Evolutionary conservation across 2,113 vertebrate species (phyloP), one percentile per base, ranked within the genome.

Genomic region (Carlito syrichta): DNA sequence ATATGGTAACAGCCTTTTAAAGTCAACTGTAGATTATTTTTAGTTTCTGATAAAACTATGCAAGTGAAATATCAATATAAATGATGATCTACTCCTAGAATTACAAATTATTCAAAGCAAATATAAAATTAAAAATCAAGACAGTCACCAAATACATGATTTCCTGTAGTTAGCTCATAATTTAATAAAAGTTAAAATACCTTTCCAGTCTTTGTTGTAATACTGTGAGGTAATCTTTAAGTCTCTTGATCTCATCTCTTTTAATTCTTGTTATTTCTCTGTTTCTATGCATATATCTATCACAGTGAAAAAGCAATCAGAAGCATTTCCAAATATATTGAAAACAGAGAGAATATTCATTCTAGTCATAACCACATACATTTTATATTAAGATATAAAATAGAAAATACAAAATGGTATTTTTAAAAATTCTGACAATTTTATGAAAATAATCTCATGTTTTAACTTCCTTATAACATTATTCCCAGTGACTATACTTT

Each of bases 231-330:
- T 99, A 99, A 96, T 99, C 99, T 97, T 99, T 99, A 60, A 99
- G 99, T 97, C 99, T 99, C 97, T 99, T 99, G 98, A 99, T 99
- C 98, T 99, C 99, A 98, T 99, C 99, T 48, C 99, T 98, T 98
- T 99, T 99, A 98, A 99, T 99, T 98, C 99, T 99, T 95, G 99
- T 99, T 98, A 99, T 99, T 97, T 99, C 99, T 98, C 99, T 98
- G 98, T 99, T 99, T 99, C 99, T 99, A 98, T 99, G 99, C 99
- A 99, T 99, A 96, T 99, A 99, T 94, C 99, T 99, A 91, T 89
- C 60, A n/a, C 97, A 11, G n/a, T n/a, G n/a, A 56, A 97, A 97
- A 96, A 58, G 10, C 4, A 88, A 83, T 81, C 6, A 94, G 58
- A 66, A 96, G 14, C 40, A 96, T 92, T 94, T 78, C 50, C 23